A percentile compares a stretch with the other conserved stretches of the same genome.
phyloP scores from a whole-genome alignment of 2,797 vertebrate genomes.

The Etheostoma nigrum region DNA sequence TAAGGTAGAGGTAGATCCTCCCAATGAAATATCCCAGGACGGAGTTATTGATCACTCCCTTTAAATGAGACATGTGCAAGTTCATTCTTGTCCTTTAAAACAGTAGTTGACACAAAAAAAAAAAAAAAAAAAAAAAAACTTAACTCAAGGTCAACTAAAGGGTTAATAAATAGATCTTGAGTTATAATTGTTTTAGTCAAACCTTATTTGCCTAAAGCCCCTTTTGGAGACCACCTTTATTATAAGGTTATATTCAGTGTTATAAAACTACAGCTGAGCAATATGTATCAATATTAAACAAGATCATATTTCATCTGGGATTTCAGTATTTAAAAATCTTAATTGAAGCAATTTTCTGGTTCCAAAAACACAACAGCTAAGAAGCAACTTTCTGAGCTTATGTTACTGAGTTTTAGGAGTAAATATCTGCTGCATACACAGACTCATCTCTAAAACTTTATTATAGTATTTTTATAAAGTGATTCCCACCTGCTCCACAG shows the following conservation, averaged over 20 bases:
- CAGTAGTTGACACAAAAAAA: neutral
- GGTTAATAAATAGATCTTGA: neutral
- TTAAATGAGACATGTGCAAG: constrained; percentile 58
- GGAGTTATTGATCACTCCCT: constrained; percentile 97
- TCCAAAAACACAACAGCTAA: neutral
- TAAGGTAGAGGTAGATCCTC: constrained; percentile 98
- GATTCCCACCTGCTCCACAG: constrained; percentile 89
- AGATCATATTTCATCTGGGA: neutral
- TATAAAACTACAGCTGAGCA: neutral
- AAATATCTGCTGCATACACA: neutral
- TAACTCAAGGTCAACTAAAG: neutral
- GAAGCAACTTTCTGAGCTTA: neutral
- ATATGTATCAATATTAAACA: neutral
- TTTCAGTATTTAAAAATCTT: neutral
- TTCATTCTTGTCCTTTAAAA: neutral
- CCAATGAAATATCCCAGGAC: constrained; percentile 99
- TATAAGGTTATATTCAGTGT: neutral
- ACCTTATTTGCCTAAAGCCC: neutral
- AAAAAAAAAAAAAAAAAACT: no score
- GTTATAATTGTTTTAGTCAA: neutral
- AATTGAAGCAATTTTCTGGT: neutral
- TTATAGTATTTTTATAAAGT: neutral
- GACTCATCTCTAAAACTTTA: neutral
- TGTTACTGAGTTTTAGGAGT: neutral
- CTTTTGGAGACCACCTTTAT: constrained; percentile 2